Percentiles rank a stretch among this genome's conserved stretches.
Evolutionary conservation across 2,797 vertebrate genomes (phyloP).

Genomic region (Tolypeutes matacus): DNA sequence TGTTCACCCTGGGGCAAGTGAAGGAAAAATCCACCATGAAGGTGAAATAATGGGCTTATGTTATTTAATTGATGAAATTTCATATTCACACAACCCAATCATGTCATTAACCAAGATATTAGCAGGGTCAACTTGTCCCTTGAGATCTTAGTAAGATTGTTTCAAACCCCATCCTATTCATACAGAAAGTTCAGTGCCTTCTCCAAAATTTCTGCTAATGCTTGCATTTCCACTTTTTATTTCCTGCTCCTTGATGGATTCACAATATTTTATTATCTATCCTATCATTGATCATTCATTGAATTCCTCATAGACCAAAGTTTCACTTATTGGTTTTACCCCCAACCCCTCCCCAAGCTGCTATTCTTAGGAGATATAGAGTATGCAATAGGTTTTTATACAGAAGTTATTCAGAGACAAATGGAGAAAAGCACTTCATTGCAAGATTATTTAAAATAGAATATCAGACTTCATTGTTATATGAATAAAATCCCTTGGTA

Average conservation of each 20-base stretch:
- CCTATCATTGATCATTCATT: neutral
- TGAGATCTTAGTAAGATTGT: neutral
- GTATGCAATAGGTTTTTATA: neutral
- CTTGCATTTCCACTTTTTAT: neutral
- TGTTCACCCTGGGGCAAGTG: neutral
- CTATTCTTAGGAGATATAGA: neutral
- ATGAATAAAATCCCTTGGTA: neutral
- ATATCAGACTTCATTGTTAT: neutral
- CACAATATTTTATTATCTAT: neutral
- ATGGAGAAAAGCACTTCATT: neutral
- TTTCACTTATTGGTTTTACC: neutral
- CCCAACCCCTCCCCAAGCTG: neutral
- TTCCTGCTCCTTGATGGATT: neutral
- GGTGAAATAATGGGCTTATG: neutral
- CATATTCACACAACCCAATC: neutral
- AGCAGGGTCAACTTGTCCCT: neutral
- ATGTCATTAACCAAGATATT: neutral
- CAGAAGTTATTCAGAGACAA: neutral
- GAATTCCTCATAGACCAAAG: neutral
- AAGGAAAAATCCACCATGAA: neutral
- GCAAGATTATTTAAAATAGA: neutral
- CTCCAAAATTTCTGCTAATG: neutral
- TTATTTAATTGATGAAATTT: constrained; percentile 25
- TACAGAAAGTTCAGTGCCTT: neutral
- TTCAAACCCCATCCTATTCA: neutral